Conservation (phyloP, 1,140 invertebrate species). For the Dendroctonus ponderosae region DNA sequence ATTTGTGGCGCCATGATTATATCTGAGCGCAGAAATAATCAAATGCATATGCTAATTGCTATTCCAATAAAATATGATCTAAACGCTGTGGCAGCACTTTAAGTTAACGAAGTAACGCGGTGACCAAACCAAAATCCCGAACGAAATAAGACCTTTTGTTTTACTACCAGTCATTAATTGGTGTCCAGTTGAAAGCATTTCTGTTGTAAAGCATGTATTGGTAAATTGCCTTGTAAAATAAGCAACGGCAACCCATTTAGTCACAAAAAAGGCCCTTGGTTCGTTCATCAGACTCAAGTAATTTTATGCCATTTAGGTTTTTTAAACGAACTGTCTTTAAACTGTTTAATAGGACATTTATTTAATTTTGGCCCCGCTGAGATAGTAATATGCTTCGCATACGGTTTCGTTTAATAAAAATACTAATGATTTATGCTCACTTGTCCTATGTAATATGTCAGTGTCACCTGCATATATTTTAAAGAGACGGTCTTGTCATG, state of each 20-base stretch:
- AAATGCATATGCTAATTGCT: too few species aligned
- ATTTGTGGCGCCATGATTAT: too few species aligned
- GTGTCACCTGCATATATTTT: conserved; percentile 8
- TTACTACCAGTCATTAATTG: conserved; percentile 25
- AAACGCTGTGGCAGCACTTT: too few species aligned
- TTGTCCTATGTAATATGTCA: conserved; percentile 22
- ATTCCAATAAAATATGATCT: too few species aligned
- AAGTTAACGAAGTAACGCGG: too few species aligned
- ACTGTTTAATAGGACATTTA: conserved; percentile 34
- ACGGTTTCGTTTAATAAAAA: conserved; percentile 26
- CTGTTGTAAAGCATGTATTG: conserved; percentile 9
- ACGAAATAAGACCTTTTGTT: conserved; percentile 17
- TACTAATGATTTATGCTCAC: conserved; percentile 15
- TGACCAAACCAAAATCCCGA: too few species aligned
- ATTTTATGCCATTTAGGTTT: conserved; percentile 33
- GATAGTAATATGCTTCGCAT: conserved; percentile 24
- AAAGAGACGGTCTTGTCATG: conserved; percentile 13
- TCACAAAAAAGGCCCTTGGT: conserved; percentile 24
- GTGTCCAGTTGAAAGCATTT: conserved; percentile 26
- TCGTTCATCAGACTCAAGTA: conserved; percentile 27
- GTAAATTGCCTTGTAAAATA: conserved; percentile 30
- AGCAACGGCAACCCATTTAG: conserved; percentile 26
- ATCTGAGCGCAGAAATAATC: too few species aligned
- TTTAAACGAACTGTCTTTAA: conserved; percentile 31
- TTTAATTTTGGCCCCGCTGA: conserved; percentile 29